Evolutionary conservation across 2,888 invertebrate genomes (phyloP).

Genomic region (Miltochrista miniata): DNA sequence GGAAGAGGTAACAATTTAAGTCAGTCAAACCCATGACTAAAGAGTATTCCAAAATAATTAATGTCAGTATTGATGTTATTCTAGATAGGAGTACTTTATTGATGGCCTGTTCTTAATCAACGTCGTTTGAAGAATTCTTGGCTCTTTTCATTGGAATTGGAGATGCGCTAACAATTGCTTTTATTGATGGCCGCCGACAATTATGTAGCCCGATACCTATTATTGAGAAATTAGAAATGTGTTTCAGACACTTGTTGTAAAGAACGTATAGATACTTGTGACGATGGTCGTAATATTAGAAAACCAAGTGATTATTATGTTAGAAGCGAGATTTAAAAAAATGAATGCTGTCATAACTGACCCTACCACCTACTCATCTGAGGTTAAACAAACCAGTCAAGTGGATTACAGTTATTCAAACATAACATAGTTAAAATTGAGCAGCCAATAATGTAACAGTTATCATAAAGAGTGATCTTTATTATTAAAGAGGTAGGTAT

Average conservation of each 20-base stretch:
- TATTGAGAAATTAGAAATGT: slow-evolving; percentile 6
- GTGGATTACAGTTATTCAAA: slow-evolving; percentile 1
- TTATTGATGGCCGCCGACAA: slow-evolving; percentile 35
- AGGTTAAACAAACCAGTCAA: neutral
- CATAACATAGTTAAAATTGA: neutral
- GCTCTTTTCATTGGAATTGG: slow-evolving; percentile 36
- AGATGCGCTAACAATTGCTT: slow-evolving; percentile 34
- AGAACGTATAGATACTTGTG: neutral
- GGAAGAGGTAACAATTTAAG: slow-evolving; percentile 11
- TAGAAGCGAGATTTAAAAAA: neutral
- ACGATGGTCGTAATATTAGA: too few relatives aligned
- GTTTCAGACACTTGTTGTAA: slow-evolving; percentile 3
- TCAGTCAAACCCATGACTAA: slow-evolving; percentile 11
- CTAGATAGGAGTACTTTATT: slow-evolving; percentile 63
- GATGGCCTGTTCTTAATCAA: slow-evolving; percentile 73
- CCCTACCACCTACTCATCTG: neutral
- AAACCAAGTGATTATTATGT: neutral
- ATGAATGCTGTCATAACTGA: too few relatives aligned
- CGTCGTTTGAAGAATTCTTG: slow-evolving; percentile 54
- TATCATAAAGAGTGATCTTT: too few relatives aligned
- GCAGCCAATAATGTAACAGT: neutral
- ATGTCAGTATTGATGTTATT: slow-evolving; percentile 61
- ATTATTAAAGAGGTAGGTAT: too few relatives aligned
- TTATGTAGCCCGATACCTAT: slow-evolving; percentile 27
- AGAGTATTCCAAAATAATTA: slow-evolving; percentile 58